Base-by-base conservation (phyloP, 2,888 invertebrate genomes). In the Drosophila emarginata region DNA sequence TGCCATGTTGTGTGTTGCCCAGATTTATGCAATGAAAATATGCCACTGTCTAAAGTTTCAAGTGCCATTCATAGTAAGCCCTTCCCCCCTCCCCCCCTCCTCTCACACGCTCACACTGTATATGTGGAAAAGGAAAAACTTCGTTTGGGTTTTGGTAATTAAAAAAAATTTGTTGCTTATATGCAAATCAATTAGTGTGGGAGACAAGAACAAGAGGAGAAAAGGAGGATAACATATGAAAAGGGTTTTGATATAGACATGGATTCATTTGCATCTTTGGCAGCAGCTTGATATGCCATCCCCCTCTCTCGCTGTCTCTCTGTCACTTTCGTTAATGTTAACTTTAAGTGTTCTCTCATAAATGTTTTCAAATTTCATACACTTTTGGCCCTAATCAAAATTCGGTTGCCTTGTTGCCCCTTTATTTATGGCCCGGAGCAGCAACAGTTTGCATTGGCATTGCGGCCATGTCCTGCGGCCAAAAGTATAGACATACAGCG, bases 141-240 rank as follows among this genome's bases (percentile, higher is more conserved):
- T 57, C 60, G 54, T 67, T 62, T 64, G 54, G 69, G 80, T 59
- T 77, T 79, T 65, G 74, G 83, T 83, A 86, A 83, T 86, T 83
- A 83, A 86, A 83, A 86, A 82, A 77, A 74, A 54, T 36, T 54
- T 73, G 52, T 67, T 80, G 78, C 82, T 80, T 82, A 80, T 80
- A 80, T 83, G 83, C 81, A 83, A 86, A 83, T 83, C 83, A 86
- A 83, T 83, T 86, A 86, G 80, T 68, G 76, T 73, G 68, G 59
- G 57, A 62, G 26, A 7, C 23, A 6, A 21, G 54, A 6, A 39
- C 5, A 15, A 36, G 23, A 9, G 28, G n/a, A 32, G 32, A 32
- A 32, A 11, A 32, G 32, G 54, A 64, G 70, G 72, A 65, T 72
- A 71, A 71, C 71, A 71, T 71, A 61, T 53, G 57, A 53, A 59